A percentile compares a stretch with the other conserved stretches of the same genome.
These are phyloP conservation scores for Acomys russatus DNA, from an alignment of 2,797 vertebrate species.

Conservation along the genomic window DNA sequence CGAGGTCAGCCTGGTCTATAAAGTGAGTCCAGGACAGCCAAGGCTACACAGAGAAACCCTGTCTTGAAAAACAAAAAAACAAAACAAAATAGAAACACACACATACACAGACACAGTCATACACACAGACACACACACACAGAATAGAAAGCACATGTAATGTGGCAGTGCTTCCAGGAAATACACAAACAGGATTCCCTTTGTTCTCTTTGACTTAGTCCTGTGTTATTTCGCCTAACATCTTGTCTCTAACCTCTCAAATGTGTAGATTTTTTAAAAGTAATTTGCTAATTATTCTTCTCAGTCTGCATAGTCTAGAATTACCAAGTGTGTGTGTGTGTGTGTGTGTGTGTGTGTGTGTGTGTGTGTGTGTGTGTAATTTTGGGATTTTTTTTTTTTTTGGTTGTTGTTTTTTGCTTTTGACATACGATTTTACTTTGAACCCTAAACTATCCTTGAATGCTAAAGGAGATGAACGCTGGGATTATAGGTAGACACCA, in stretches of 20 bases:
- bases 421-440: not conserved
- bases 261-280: not conserved
- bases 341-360: too few species aligned
- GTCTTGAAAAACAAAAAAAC: too few species aligned
- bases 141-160: not conserved
- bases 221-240: not conserved
- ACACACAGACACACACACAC: not conserved
- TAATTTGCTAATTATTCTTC: constrained; percentile 20
- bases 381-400: not conserved
- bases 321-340: constrained; percentile 39
- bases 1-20: too few species aligned
- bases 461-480: not conserved
- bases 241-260: not conserved
- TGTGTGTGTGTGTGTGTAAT: constrained; percentile 32
- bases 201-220: not conserved
- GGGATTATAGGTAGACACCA: not conserved
- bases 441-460: not conserved
- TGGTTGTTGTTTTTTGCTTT: not conserved
- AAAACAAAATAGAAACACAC: too few species aligned
- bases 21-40: too few species aligned
- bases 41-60: too few species aligned
- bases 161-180: not conserved
- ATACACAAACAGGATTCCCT: not conserved
- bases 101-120: not conserved
- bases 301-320: constrained; percentile 3